Conservation (phyloP, 2,113 vertebrate species). For the Megalops atlanticus region DNA sequence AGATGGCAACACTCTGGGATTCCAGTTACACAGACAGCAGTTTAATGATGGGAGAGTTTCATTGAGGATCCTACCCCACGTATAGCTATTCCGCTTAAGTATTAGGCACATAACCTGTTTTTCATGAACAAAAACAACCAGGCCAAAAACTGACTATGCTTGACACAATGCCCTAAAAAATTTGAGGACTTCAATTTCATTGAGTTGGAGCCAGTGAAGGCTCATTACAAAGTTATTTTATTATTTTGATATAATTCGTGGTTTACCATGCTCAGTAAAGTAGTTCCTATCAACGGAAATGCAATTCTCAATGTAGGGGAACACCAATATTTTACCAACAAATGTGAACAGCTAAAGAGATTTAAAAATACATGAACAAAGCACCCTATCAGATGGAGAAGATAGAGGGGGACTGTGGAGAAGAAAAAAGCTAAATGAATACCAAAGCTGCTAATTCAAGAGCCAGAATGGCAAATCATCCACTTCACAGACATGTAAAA, state of each 20-base stretch:
- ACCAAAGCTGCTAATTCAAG: too few relatives aligned
- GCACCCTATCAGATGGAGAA: too few relatives aligned
- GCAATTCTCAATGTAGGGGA: too few relatives aligned
- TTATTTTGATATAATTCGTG: neutral
- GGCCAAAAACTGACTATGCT: neutral
- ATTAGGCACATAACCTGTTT: neutral
- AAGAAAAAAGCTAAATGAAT: too few relatives aligned
- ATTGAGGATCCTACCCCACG: conserved; percentile 47
- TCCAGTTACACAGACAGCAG: conserved; percentile 1
- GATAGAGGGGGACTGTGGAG: too few relatives aligned
- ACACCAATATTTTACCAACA: too few relatives aligned
- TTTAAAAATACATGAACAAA: too few relatives aligned
- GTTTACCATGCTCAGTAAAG: neutral
- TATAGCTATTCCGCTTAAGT: neutral
- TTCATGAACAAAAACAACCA: neutral
- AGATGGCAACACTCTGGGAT: neutral
- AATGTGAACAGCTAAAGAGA: too few relatives aligned
- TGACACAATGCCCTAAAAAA: neutral
- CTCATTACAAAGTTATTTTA: neutral
- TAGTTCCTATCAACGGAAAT: too few relatives aligned
- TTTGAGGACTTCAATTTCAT: neutral
- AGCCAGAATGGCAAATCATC: too few relatives aligned
- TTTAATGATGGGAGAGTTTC: conserved; percentile 27
- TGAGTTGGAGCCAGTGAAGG: neutral
- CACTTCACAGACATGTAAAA: too few relatives aligned